A percentile compares a stretch with the other conserved stretches of the same genome.
Conservation (phyloP, 2,113 vertebrate genomes). For the Dipodomys merriami region DNA sequence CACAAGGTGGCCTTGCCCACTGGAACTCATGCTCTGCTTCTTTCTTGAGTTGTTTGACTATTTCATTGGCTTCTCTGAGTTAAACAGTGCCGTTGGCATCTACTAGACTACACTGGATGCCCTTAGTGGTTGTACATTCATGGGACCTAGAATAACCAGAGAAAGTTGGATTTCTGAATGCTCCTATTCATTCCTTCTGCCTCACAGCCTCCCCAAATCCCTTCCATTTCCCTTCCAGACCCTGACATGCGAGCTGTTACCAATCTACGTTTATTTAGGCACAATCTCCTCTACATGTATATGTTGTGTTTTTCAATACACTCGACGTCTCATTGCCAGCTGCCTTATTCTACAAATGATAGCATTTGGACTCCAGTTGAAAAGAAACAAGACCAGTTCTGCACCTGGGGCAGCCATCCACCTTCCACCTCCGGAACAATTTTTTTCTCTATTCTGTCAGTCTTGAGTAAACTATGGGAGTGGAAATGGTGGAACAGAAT, state of each 20-base stretch:
- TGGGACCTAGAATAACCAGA: background rate
- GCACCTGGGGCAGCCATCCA: constrained; percentile 42
- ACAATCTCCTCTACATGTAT: background rate
- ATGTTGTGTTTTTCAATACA: constrained; percentile 48
- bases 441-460: constrained; percentile 52
- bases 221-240: constrained; percentile 46
- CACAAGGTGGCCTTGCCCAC: background rate
- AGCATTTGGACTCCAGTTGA: constrained; percentile 24
- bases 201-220: background rate
- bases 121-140: constrained; percentile 21
- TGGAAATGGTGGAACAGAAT: constrained; percentile 65
- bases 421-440: background rate
- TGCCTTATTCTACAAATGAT: constrained; percentile 54
- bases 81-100: constrained; percentile 9
- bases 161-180: constrained; percentile 61
- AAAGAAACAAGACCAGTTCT: constrained; percentile 43
- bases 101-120: background rate
- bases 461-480: constrained; percentile 57
- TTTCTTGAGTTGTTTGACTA: background rate
- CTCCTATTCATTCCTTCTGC: constrained; percentile 58
- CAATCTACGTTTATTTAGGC: constrained; percentile 64
- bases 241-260: constrained; percentile 14
- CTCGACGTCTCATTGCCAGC: constrained; percentile 8
- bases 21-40: background rate
- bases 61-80: background rate